Evolutionary conservation across 2,797 vertebrate genomes (phyloP).

Genomic region (Trachops cirrhosus): DNA sequence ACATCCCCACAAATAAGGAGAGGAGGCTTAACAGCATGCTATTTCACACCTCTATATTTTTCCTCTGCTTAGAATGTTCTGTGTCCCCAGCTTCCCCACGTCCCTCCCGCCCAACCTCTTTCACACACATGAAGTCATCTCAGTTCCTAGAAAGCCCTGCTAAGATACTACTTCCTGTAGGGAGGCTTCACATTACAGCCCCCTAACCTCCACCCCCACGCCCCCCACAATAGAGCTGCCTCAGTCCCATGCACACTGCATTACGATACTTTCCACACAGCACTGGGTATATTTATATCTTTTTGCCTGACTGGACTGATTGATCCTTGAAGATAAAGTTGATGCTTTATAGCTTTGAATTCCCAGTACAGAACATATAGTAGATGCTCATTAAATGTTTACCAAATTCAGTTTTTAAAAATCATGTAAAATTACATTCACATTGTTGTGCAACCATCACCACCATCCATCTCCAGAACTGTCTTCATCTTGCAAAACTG

Average conservation of each 20-base stretch:
- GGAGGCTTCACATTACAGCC: background rate
- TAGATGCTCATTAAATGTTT: slow-evolving; percentile 27
- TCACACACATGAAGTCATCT: background rate
- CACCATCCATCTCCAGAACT: background rate
- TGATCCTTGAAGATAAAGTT: background rate
- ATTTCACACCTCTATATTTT: background rate
- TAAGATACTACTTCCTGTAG: background rate
- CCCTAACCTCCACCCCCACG: background rate
- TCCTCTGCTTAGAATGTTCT: slow-evolving; percentile 1
- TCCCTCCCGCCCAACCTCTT: background rate
- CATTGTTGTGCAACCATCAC: background rate
- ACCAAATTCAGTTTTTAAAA: background rate
- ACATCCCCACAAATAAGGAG: background rate
- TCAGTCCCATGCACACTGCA: background rate
- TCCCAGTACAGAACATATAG: background rate
- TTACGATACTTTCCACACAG: background rate
- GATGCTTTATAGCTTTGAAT: background rate
- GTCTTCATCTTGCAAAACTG: slow-evolving; percentile 19
- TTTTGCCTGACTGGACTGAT: background rate
- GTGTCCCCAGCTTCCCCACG: background rate
- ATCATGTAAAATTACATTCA: background rate
- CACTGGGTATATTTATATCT: background rate
- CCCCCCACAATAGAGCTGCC: background rate
- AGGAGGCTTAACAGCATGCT: background rate
- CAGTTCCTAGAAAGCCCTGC: background rate